These are phyloP conservation scores for Bombyx mandarina DNA, from an alignment of 1,140 invertebrate genomes.

Conservation along the genomic window DNA sequence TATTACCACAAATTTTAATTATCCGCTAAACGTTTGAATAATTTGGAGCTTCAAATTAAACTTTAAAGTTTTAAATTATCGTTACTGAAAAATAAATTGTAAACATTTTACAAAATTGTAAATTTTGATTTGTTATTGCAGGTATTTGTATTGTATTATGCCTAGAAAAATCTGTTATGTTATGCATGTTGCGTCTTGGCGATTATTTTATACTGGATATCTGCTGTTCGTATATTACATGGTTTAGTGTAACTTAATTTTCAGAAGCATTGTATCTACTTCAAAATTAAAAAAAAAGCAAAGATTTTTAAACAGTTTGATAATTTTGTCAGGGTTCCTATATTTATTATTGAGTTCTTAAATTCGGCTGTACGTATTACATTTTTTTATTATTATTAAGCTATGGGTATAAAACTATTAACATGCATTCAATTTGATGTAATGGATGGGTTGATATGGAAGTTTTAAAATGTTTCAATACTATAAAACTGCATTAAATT, in stretches of 20 bases:
- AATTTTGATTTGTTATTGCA: conserved; percentile 28
- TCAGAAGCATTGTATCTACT: neutral
- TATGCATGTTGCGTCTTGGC: conserved; percentile 47
- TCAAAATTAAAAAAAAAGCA: neutral
- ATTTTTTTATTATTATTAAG: too few species aligned
- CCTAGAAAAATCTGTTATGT: conserved; percentile 35
- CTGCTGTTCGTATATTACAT: neutral
- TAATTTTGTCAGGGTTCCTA: neutral
- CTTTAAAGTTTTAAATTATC: conserved; percentile 13
- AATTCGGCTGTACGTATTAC: too few species aligned
- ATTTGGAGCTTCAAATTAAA: conserved; percentile 16
- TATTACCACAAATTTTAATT: conserved; percentile 21
- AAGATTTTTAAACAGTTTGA: neutral
- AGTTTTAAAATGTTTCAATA: too few species aligned
- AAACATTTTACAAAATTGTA: conserved; percentile 17
- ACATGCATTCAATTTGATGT: too few species aligned
- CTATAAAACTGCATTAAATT: too few species aligned
- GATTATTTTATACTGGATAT: neutral
- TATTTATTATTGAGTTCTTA: too few species aligned
- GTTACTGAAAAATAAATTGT: conserved; percentile 12
- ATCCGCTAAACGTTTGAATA: conserved; percentile 14
- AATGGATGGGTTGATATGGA: too few species aligned
- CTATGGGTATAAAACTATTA: too few species aligned
- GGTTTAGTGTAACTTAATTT: neutral
- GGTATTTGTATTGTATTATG: conserved; percentile 27